Conservation (phyloP, 2,888 invertebrate species). For the Andrena praecox region DNA sequence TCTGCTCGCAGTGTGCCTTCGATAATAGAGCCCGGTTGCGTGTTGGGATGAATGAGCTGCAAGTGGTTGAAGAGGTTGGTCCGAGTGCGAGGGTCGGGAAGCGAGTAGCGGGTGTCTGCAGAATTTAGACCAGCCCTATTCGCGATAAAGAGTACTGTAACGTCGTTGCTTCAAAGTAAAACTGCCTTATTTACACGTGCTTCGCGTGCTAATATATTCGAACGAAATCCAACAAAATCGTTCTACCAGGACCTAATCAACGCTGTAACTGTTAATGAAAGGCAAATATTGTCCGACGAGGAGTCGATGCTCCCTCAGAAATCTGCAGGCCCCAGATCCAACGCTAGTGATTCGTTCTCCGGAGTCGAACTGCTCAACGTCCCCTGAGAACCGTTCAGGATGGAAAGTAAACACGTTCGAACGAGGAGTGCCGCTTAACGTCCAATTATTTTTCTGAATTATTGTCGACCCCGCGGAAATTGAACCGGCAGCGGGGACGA, state of each 20-base stretch:
- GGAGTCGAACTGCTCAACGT: not conserved
- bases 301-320: not conserved
- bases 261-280: constrained; percentile 15
- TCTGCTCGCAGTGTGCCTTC: not conserved
- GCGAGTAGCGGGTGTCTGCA: too few species aligned
- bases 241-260: not conserved
- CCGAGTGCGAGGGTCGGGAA: too few species aligned
- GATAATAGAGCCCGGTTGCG: not conserved
- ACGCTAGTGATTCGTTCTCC: not conserved
- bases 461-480: constrained; percentile 16
- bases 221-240: not conserved
- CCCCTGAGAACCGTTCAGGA: constrained; percentile 8
- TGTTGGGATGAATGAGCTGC: not conserved
- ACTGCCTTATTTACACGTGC: not conserved
- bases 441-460: constrained; percentile 33
- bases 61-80: not conserved
- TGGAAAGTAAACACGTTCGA: constrained; percentile 31
- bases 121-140: too few species aligned
- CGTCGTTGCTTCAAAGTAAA: not conserved
- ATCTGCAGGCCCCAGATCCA: not conserved
- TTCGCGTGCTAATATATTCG: not conserved
- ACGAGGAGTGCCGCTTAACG: constrained; percentile 13
- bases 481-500: constrained; percentile 15
- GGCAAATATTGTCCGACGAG: constrained; percentile 22
- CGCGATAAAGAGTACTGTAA: too few species aligned